These are phyloP conservation scores for Agapetus fuscipes DNA, from an alignment of 2,888 invertebrate species.

Conservation along the genomic window DNA sequence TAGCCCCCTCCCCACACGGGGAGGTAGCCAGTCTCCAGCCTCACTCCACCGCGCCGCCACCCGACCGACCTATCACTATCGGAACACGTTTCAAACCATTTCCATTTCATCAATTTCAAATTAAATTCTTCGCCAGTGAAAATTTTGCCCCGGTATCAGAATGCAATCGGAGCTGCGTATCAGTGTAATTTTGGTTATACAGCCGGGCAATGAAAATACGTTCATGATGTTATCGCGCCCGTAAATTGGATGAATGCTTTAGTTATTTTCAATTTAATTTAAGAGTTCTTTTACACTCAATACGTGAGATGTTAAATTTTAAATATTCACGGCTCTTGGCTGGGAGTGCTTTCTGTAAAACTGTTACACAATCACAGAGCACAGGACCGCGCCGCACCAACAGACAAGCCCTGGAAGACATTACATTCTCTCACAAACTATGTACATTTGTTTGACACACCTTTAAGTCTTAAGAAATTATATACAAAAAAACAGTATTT, in stretches of 20 bases:
- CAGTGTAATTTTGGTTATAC: background rate
- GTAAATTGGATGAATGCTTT: background rate
- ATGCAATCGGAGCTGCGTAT: background rate
- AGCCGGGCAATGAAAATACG: background rate
- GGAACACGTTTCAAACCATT: constrained; percentile 7
- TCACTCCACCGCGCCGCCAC: background rate
- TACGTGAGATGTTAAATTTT: no score
- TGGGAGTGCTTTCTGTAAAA: no score
- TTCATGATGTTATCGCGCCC: background rate
- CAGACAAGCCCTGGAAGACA: no score
- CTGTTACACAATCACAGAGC: no score
- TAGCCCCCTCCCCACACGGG: background rate
- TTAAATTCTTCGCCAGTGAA: constrained; percentile 8
- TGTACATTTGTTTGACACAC: no score
- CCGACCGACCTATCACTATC: constrained; percentile 1
- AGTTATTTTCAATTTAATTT: background rate
- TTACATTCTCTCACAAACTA: no score
- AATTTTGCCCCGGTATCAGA: constrained; percentile 3
- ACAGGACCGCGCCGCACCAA: no score
- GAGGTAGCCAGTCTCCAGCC: background rate
- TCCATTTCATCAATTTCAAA: constrained; percentile 12
- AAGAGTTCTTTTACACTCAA: no score
- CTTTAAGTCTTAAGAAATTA: no score
- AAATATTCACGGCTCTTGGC: no score
- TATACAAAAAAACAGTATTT: no score